Conservation (phyloP, 2,113 vertebrate genomes). For the Siniperca knerii region DNA sequence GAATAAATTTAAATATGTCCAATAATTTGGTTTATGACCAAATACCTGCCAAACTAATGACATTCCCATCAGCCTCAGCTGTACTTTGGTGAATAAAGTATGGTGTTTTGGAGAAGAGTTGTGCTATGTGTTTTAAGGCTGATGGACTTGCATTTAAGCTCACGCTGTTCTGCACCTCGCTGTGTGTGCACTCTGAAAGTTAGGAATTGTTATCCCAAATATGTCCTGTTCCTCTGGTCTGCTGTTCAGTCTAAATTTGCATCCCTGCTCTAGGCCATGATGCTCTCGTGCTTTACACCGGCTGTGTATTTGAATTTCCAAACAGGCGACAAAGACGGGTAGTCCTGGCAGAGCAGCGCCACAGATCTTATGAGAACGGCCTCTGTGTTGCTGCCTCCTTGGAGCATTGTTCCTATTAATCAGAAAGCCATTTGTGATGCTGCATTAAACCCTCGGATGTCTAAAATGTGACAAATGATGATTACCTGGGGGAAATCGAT, state of each 20-base stretch:
- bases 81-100: not conserved
- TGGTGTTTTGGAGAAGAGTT: not conserved
- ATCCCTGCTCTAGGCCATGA: slow-evolving; percentile 9
- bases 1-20: too few species aligned
- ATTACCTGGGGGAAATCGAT: slow-evolving; percentile 81
- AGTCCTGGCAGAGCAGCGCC: slow-evolving; percentile 23
- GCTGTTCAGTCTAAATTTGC: slow-evolving; percentile 10
- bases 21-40: too few species aligned
- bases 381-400: slow-evolving; percentile 54
- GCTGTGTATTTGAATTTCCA: slow-evolving; percentile 33
- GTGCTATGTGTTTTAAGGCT: not conserved
- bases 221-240: slow-evolving; percentile 1
- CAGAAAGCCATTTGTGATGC: slow-evolving; percentile 80
- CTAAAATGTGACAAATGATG: slow-evolving; percentile 78
- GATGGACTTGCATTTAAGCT: not conserved
- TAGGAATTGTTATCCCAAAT: slow-evolving; percentile 7
- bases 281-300: slow-evolving; percentile 8
- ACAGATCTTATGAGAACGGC: slow-evolving; percentile 53
- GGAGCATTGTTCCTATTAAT: slow-evolving; percentile 77
- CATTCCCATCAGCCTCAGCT: too few species aligned
- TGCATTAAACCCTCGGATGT: slow-evolving; percentile 76
- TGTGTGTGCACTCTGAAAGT: slow-evolving; percentile 4
- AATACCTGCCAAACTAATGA: too few species aligned
- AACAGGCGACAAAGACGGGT: slow-evolving; percentile 15
- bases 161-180: not conserved